A percentile compares a stretch with the other conserved stretches of the same genome.
Evolutionary conservation across 2,113 vertebrate genomes (phyloP).

Genomic region (Pseudorectes ferrugineus): DNA sequence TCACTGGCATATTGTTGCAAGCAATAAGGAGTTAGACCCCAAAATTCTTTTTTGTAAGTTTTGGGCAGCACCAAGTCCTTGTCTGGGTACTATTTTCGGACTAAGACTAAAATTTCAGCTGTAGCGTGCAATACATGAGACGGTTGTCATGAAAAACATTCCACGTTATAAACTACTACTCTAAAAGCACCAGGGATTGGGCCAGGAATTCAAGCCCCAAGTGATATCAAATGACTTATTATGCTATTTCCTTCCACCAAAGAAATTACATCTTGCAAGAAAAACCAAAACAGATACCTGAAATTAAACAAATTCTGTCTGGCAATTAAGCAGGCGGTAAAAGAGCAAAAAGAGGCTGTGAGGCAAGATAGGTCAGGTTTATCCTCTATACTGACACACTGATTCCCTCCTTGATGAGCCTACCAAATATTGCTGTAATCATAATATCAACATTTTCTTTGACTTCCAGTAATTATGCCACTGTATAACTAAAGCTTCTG

Average conservation of each 20-base stretch:
- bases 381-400: not conserved
- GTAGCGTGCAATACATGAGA: constrained; percentile 37
- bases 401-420: not conserved
- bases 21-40: not conserved
- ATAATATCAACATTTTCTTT: not conserved
- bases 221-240: constrained; percentile 61
- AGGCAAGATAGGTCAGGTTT: not conserved
- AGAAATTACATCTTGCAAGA: constrained; percentile 53
- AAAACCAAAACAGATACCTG: constrained; percentile 50
- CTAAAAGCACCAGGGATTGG: constrained; percentile 42
- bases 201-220: constrained; percentile 52
- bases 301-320: constrained; percentile 48
- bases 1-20: not conserved
- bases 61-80: not conserved
- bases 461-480: constrained; percentile 29
- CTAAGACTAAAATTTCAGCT: constrained; percentile 29
- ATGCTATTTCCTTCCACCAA: constrained; percentile 50
- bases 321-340: constrained; percentile 17
- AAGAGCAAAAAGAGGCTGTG: not conserved
- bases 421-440: not conserved
- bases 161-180: constrained; percentile 46
- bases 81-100: constrained; percentile 35
- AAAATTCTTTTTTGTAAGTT: not conserved
- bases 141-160: constrained; percentile 64
- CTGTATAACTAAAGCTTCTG: not conserved